Base-by-base conservation (phyloP, 1,140 invertebrate genomes). In the Nasonia vitripennis region DNA sequence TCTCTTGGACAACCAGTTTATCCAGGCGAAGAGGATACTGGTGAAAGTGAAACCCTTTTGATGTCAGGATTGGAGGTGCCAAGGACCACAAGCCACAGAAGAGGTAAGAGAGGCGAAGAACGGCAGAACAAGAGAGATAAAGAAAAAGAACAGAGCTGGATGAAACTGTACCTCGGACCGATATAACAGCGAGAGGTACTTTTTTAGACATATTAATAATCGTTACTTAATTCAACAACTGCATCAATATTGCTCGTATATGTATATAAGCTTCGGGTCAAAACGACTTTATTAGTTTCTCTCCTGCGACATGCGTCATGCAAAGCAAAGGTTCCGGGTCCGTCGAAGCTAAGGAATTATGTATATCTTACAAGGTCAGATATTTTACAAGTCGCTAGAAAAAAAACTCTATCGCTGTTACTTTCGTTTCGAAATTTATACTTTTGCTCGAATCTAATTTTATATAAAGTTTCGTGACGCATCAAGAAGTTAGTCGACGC, bases 1-100 rank as follows among this genome's bases (percentile, higher is more conserved):
- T 77, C n/a, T 75, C 34, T 20, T 62, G 41, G n/a, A 37, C 31
- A 84, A 84, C 78, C 27, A 77, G 78, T 84, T 86, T 84, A 67
- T 48, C 12, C 68, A 79, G 70, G 45, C 12, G 48, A 86, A 84
- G 45, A 84, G 41, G 62, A 81, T 79, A 68, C 27, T n/a, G 20
- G 41, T 41, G 71, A 86, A 86, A 84, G 73, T 71, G 78, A 86
- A 86, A 48, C 70, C 70, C 62, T 81, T 75, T 80, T 84, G 37
- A 81, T 70, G 51, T 20, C 0, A 14, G 82, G 77, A 80, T 74
- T 48, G 23, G 27, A 79, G 62, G 55, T 11, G 17, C n/a, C 4
- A 78, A 83, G 81, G 85, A 79, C 70, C 68, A 34, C 81, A 86
- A 83, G 68, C 75, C 81, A 83, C 77, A 79, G 70, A 78, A 83